Conservation (phyloP, 2,888 invertebrate genomes). For the Lasioglossum marginatum region DNA sequence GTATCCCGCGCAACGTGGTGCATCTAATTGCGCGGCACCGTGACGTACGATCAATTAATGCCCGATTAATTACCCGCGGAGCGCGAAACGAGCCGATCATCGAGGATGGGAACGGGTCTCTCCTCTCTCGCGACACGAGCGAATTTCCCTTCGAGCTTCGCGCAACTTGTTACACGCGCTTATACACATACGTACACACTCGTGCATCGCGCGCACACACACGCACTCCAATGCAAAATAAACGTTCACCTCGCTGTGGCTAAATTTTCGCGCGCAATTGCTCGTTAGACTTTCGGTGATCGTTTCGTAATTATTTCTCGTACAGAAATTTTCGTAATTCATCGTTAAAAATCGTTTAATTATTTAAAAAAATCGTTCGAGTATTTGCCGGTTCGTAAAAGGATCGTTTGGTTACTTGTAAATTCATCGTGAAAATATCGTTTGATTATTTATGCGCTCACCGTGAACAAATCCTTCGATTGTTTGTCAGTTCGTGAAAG, state of each 20-base stretch:
- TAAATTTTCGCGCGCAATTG: conserved; percentile 70
- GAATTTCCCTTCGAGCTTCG: conserved; percentile 68
- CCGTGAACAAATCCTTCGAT: background rate
- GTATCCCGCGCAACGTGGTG: conserved; percentile 32
- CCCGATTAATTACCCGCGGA: conserved; percentile 61
- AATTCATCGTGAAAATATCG: background rate
- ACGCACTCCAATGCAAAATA: background rate
- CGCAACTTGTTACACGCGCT: conserved; percentile 50
- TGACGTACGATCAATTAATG: conserved; percentile 59
- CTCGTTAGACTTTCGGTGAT: conserved; percentile 40
- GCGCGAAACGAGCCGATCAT: conserved; percentile 62
- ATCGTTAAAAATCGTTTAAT: background rate
- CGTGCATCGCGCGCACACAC: background rate
- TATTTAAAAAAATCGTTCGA: background rate
- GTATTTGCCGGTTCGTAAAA: background rate
- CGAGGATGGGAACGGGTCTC: conserved; percentile 39
- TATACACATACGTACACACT: background rate
- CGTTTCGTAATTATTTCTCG: conserved; percentile 10
- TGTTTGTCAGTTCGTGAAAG: background rate
- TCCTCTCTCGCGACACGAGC: conserved; percentile 59
- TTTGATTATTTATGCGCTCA: background rate
- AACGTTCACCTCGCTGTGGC: conserved; percentile 48
- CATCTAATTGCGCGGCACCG: conserved; percentile 48
- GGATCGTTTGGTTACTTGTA: conserved; percentile 13
- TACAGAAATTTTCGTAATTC: conserved; percentile 4